Conservation (phyloP, 2,113 vertebrate species). For the Hyla sarda region DNA sequence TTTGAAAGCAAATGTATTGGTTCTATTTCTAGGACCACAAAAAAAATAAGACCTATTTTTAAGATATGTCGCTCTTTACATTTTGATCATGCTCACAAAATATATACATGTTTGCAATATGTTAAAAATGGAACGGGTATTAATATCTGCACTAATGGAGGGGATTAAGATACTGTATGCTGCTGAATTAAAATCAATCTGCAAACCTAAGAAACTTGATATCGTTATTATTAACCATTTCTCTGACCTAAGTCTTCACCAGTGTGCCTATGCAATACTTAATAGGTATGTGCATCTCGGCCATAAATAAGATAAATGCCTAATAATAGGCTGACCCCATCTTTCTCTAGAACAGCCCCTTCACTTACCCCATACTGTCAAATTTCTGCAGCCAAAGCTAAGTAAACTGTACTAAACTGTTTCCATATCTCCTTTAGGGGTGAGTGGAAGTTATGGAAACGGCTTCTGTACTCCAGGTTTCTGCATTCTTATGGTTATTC, state of each 20-base stretch:
- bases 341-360: too few species aligned
- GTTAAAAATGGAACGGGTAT: constrained; percentile 39
- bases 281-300: too few species aligned
- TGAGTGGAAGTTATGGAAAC: too few species aligned
- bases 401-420: too few species aligned
- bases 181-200: constrained; percentile 47
- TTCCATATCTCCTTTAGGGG: too few species aligned
- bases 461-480: too few species aligned
- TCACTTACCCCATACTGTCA: too few species aligned
- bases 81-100: constrained; percentile 5
- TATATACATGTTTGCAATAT: constrained; percentile 21
- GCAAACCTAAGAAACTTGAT: neutral
- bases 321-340: too few species aligned
- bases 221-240: neutral
- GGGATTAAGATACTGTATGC: constrained; percentile 3
- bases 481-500: too few species aligned
- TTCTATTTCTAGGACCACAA: neutral
- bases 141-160: constrained; percentile 38
- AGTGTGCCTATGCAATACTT: neutral
- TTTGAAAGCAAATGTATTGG: neutral
- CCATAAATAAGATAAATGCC: too few species aligned
- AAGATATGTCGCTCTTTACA: neutral
- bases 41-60: neutral
- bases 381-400: too few species aligned
- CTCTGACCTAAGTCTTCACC: neutral